phyloP scores from a whole-genome alignment of 2,888 invertebrate genomes.

The Scaptodrosophila latifasciaeformis region DNA sequence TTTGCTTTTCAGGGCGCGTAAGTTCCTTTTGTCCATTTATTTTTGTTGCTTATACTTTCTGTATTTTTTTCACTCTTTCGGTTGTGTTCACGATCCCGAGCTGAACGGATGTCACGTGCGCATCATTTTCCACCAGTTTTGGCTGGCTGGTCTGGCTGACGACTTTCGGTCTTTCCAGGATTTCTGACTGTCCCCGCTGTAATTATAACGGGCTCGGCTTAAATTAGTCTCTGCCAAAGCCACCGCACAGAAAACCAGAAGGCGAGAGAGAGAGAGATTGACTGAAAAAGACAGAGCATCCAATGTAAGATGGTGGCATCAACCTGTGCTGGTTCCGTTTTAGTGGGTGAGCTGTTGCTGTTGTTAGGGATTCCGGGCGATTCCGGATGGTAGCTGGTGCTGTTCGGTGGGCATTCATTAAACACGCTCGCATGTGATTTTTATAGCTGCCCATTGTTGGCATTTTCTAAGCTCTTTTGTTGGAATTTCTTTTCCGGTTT shows the following conservation, averaged over 20 bases:
- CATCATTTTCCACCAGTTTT: constrained; percentile 56
- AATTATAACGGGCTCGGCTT: constrained; percentile 55
- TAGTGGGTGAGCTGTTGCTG: background rate
- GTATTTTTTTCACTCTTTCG: constrained; percentile 22
- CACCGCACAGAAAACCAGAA: too few species aligned
- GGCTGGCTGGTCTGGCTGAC: too few species aligned
- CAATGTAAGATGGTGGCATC: constrained; percentile 15
- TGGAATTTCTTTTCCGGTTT: too few species aligned
- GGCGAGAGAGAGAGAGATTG: too few species aligned
- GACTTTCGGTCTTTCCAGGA: background rate
- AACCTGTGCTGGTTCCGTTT: constrained; percentile 23
- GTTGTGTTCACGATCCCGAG: constrained; percentile 15
- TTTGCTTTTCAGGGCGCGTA: constrained; percentile 42
- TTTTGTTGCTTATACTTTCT: constrained; percentile 13
- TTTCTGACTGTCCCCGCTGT: constrained; percentile 15
- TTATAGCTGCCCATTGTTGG: constrained; percentile 28
- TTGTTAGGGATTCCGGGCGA: background rate
- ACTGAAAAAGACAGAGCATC: too few species aligned
- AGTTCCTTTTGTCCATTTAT: constrained; percentile 42
- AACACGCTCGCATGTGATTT: constrained; percentile 40
- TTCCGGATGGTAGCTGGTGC: background rate
- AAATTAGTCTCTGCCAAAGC: constrained; percentile 48
- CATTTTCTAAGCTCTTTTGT: too few species aligned
- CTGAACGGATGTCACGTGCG: constrained; percentile 59
- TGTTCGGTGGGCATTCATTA: constrained; percentile 32